Conservation (phyloP, 2,888 invertebrate species). For the Troides oblongomaculatus region DNA sequence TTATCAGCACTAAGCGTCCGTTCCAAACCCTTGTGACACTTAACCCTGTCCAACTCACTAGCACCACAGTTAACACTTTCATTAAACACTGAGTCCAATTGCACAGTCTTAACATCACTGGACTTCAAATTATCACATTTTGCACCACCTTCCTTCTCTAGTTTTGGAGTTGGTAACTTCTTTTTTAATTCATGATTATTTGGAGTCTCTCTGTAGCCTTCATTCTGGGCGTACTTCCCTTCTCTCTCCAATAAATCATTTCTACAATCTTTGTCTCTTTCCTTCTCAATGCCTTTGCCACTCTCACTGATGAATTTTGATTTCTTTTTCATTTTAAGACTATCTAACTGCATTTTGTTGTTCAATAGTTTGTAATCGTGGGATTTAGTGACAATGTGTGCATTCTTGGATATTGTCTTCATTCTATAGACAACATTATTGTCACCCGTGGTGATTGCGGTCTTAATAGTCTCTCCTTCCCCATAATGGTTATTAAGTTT, state of each 20-base stretch:
- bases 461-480: constrained; percentile 61
- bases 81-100: constrained; percentile 59
- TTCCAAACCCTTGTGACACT: constrained; percentile 63
- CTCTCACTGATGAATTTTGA: constrained; percentile 59
- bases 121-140: constrained; percentile 65
- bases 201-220: constrained; percentile 72
- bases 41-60: constrained; percentile 66
- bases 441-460: constrained; percentile 65
- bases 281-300: constrained; percentile 56
- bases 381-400: constrained; percentile 73
- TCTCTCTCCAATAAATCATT: constrained; percentile 80
- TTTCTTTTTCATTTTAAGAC: constrained; percentile 69
- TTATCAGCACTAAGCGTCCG: constrained; percentile 67
- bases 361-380: constrained; percentile 67
- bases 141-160: constrained; percentile 58
- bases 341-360: constrained; percentile 59
- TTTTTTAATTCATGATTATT: constrained; percentile 71
- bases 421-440: constrained; percentile 70
- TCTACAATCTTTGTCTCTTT: constrained; percentile 78
- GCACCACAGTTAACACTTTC: constrained; percentile 59
- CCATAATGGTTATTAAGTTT: constrained; percentile 67
- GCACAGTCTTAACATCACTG: constrained; percentile 64
- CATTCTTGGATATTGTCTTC: constrained; percentile 75
- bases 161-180: constrained; percentile 67
- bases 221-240: constrained; percentile 75